These are phyloP conservation scores for Nymphalis io DNA, from an alignment of 1,140 invertebrate species.

Conservation along the genomic window DNA sequence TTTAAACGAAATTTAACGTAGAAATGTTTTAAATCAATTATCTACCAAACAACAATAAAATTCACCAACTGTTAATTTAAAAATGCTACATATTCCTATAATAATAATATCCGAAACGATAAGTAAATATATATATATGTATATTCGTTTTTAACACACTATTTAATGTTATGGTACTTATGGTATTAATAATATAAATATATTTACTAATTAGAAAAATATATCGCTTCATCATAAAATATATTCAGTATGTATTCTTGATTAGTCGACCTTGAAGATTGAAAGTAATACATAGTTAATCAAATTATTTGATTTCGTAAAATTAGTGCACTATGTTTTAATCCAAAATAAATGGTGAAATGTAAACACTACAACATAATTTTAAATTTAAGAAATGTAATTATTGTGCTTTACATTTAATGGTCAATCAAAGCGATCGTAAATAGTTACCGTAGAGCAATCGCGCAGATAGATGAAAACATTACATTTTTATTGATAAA, in stretches of 20 bases:
- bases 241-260: neutral
- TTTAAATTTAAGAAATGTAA: neutral
- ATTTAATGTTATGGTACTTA: too few relatives aligned
- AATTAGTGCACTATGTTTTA: neutral
- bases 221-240: too few relatives aligned
- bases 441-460: constrained; percentile 40
- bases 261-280: constrained; percentile 7
- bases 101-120: too few relatives aligned
- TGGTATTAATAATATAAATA: too few relatives aligned
- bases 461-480: constrained; percentile 66
- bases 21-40: too few relatives aligned
- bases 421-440: constrained; percentile 26
- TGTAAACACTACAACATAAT: neutral
- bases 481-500: constrained; percentile 71
- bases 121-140: too few relatives aligned
- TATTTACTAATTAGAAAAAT: too few relatives aligned
- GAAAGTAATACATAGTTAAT: constrained; percentile 7
- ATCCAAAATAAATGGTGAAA: constrained; percentile 4
- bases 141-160: too few relatives aligned
- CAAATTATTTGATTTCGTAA: neutral
- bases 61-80: too few relatives aligned
- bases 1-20: too few relatives aligned
- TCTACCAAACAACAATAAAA: too few relatives aligned
- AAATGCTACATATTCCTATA: too few relatives aligned
- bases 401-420: neutral